Evolutionary conservation across 2,888 invertebrate genomes (phyloP), one percentile per base, ranked within the genome.

Genomic region (Sicus ferrugineus): DNA sequence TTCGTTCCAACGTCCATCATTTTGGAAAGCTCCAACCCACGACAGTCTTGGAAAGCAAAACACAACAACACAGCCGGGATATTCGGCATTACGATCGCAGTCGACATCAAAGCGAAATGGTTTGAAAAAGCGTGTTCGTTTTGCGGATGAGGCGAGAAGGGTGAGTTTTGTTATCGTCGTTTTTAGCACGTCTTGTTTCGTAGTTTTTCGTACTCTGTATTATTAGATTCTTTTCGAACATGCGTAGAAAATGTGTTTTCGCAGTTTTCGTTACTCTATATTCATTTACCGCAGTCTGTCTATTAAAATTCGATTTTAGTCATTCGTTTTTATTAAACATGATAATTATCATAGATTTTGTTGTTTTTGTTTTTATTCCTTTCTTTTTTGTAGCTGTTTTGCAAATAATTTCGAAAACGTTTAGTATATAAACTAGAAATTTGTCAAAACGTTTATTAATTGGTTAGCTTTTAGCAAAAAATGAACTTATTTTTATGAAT

Each of bases 61-160:
- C 58, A 46, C 21, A 42, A 16, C 30, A 66, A 42, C 46, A n/a
- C n/a, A n/a, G n/a, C n/a, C n/a, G n/a, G n/a, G n/a, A n/a, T n/a
- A n/a, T n/a, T n/a, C n/a, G n/a, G n/a, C n/a, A n/a, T n/a, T n/a
- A n/a, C n/a, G 38, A 34, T 34, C 38, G 26, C 69, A 38, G 19
- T 23, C 58, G 28, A 38, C 65, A 5, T 48, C 69, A 67, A 64
- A 62, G 46, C 76, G 78, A 63, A 78, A 76, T 72, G 79, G 75
- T 28, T 73, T 75, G 1, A 82, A 83, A 75, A 84, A 84, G 79
- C 87, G 84, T 77, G 88, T 88, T 76, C 87, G 85, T 81, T 83
- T 84, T 52, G 78, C 80, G 58, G 84, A 86, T 75, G 80, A 84
- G 59, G 75, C 75, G n/a, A 62, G 31, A 48, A 30, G 21, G 69